These are phyloP conservation scores for Cololabis saira DNA, from an alignment of 2,113 vertebrate species.

Conservation along the genomic window DNA sequence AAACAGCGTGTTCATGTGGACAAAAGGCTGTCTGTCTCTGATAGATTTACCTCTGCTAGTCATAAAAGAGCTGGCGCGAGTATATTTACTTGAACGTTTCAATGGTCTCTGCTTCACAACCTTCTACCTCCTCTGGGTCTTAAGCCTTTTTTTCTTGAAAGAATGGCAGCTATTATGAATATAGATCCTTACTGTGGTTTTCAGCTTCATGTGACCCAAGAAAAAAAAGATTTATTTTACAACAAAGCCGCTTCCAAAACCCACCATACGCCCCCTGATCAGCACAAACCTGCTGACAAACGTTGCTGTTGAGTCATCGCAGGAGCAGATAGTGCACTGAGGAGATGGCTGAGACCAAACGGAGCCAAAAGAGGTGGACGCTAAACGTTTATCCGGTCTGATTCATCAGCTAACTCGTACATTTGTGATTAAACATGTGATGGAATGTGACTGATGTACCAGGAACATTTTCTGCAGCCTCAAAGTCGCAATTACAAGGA, in stretches of 20 bases:
- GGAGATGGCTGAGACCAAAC: too few species aligned
- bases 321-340: too few species aligned
- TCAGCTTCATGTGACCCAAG: too few species aligned
- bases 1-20: conserved; percentile 42
- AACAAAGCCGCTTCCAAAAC: background rate
- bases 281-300: background rate
- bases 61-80: too few species aligned
- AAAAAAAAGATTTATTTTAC: too few species aligned
- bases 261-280: rapidly evolving
- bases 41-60: conserved; percentile 35
- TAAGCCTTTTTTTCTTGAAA: too few species aligned
- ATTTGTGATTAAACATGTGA: background rate
- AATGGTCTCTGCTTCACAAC: too few species aligned
- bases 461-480: conserved; percentile 3
- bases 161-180: too few species aligned
- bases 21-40: conserved; percentile 58
- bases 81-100: too few species aligned
- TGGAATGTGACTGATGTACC: background rate
- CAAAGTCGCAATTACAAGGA: too few species aligned
- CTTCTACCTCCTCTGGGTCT: too few species aligned
- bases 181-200: too few species aligned
- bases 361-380: background rate
- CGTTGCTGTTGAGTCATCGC: background rate
- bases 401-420: background rate
- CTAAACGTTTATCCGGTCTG: background rate